Conservation (phyloP, 1,140 invertebrate species). For the Bombus huntii region DNA sequence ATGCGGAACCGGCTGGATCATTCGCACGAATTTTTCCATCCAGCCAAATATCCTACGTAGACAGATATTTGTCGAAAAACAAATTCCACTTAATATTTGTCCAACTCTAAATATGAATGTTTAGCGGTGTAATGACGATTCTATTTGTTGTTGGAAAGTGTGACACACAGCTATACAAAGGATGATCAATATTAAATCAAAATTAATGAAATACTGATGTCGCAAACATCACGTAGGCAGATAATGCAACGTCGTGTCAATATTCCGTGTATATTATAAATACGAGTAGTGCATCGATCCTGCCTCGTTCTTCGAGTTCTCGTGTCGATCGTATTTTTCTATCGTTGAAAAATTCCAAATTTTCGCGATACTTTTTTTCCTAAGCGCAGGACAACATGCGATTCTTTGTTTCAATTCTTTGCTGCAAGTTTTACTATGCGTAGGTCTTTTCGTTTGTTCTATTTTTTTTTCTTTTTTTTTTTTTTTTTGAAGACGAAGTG, state of each 20-base stretch:
- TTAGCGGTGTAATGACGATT: background rate
- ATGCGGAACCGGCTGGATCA: no score
- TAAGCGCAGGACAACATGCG: no score
- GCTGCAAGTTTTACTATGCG: no score
- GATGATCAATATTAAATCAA: slow-evolving; percentile 1
- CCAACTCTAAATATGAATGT: slow-evolving; percentile 4
- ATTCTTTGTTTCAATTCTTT: no score
- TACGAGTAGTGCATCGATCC: background rate
- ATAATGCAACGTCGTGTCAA: background rate
- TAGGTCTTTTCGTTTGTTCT: no score
- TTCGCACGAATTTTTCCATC: background rate
- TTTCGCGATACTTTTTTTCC: no score
- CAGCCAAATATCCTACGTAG: background rate
- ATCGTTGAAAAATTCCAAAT: no score
- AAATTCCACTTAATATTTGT: background rate
- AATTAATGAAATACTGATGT: slow-evolving; percentile 27
- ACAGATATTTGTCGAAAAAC: background rate
- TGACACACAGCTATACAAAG: background rate
- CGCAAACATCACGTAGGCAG: background rate
- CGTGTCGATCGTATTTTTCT: no score
- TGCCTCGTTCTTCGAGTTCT: background rate
- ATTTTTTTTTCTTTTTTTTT: no score
- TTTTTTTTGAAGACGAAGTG: no score
- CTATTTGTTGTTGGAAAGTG: slow-evolving; percentile 15
- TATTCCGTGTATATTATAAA: background rate